Evolutionary conservation across 1,140 invertebrate species (phyloP).

Genomic region (Euborellia annulipes): DNA sequence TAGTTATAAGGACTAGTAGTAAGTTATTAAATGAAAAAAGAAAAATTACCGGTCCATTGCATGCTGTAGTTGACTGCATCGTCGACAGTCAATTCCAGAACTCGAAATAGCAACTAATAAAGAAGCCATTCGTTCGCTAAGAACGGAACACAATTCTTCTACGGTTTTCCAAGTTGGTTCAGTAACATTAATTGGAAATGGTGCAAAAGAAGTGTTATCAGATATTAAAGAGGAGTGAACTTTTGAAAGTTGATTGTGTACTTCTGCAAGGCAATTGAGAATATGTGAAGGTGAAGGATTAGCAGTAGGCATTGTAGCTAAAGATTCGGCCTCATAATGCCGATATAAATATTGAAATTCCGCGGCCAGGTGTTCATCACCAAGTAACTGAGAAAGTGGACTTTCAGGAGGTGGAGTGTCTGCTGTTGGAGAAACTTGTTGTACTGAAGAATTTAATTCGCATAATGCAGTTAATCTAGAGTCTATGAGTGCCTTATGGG

Average conservation of each 20-base stretch:
- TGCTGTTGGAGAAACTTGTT: too few species aligned
- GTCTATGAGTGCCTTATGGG: slow-evolving; percentile 59
- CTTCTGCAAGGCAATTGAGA: too few species aligned
- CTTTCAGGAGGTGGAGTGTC: too few species aligned
- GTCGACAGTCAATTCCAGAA: slow-evolving; percentile 33
- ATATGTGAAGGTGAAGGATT: too few species aligned
- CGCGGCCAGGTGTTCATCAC: too few species aligned
- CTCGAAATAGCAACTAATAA: slow-evolving; percentile 26
- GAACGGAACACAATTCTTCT: slow-evolving; percentile 23
- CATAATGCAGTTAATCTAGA: slow-evolving; percentile 44
- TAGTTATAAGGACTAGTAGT: slow-evolving; percentile 4
- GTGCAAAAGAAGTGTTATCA: too few species aligned
- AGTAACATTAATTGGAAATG: too few species aligned
- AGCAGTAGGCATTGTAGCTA: too few species aligned
- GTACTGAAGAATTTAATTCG: not conserved
- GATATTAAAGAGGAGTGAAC: too few species aligned
- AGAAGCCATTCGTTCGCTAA: slow-evolving; percentile 30
- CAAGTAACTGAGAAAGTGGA: too few species aligned
- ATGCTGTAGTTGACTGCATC: slow-evolving; percentile 39
- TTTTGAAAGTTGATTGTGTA: too few species aligned
- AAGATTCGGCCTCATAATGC: slow-evolving; percentile 5
- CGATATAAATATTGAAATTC: slow-evolving; percentile 8
- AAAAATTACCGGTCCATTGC: slow-evolving; percentile 28
- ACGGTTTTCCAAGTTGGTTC: slow-evolving; percentile 17
- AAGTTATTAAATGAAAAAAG: not conserved